Conservation (phyloP, 2,888 invertebrate genomes). For the Ditylenchus weischeri region DNA sequence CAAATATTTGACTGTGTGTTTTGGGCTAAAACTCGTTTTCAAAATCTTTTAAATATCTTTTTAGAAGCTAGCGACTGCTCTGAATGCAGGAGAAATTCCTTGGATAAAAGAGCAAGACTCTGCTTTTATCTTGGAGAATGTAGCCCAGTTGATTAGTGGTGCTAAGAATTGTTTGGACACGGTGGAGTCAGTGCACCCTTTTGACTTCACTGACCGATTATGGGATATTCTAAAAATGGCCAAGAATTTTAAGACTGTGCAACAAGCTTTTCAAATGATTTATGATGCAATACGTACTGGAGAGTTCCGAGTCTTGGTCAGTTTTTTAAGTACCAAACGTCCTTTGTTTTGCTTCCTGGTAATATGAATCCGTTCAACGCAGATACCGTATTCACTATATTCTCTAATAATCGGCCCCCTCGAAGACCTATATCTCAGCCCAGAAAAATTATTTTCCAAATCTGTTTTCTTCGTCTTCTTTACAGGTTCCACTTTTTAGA, state of each 20-base stretch:
- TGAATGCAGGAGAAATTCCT: conserved; percentile 23
- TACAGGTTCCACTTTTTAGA: too few species aligned
- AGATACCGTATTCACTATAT: too few species aligned
- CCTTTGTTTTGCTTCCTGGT: not conserved
- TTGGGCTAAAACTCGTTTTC: not conserved
- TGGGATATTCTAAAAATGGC: conserved; percentile 25
- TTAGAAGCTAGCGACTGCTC: conserved; percentile 14
- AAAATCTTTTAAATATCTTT: not conserved
- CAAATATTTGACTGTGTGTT: conserved; percentile 18
- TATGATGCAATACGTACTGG: conserved; percentile 20
- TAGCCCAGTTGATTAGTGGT: conserved; percentile 19
- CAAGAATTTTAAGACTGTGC: conserved; percentile 17
- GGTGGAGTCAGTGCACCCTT: conserved; percentile 18
- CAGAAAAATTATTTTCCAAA: too few species aligned
- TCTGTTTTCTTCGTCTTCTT: too few species aligned
- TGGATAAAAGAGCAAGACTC: conserved; percentile 9
- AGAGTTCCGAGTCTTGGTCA: conserved; percentile 23
- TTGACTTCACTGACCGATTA: conserved; percentile 30
- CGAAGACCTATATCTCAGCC: too few species aligned
- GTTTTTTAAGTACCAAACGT: not conserved
- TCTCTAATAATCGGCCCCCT: too few species aligned
- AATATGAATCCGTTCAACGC: too few species aligned
- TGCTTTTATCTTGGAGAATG: conserved; percentile 12
- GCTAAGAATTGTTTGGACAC: conserved; percentile 15
- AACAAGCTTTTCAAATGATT: conserved; percentile 16